Percentiles rank a stretch among this genome's conserved stretches.
These are phyloP conservation scores for Galeruca laticollis DNA, from an alignment of 2,888 invertebrate genomes.

Conservation along the genomic window DNA sequence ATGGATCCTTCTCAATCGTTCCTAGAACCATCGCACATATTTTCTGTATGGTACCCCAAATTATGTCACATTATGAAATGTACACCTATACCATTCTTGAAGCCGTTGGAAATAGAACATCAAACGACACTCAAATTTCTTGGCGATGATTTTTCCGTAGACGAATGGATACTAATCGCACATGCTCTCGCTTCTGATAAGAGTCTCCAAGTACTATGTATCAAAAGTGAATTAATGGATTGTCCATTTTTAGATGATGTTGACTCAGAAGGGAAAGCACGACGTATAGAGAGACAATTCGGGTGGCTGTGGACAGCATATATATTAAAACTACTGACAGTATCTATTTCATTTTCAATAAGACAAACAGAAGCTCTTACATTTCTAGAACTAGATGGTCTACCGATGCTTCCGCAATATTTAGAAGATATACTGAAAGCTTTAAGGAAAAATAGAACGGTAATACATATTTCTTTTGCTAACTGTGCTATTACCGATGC, in stretches of 20 bases:
- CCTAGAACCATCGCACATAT: constrained; percentile 61
- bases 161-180: constrained; percentile 81
- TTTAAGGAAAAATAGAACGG: constrained; percentile 72
- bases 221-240: constrained; percentile 70
- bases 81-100: constrained; percentile 59
- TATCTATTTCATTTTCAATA: constrained; percentile 75
- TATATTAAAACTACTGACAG: constrained; percentile 75
- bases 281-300: constrained; percentile 68
- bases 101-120: constrained; percentile 61
- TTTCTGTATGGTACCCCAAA: constrained; percentile 65
- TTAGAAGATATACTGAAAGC: constrained; percentile 67
- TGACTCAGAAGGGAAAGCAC: constrained; percentile 73
- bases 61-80: constrained; percentile 63
- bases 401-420: constrained; percentile 78
- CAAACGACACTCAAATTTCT: constrained; percentile 72
- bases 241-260: constrained; percentile 64
- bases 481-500: constrained; percentile 78
- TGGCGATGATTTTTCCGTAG: constrained; percentile 80
- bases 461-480: constrained; percentile 77
- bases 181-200: constrained; percentile 80
- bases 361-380: constrained; percentile 74
- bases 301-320: constrained; percentile 75
- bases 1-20: constrained; percentile 54
- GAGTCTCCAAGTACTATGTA: constrained; percentile 76
- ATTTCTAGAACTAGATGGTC: constrained; percentile 76